These are phyloP conservation scores for Pelagia noctiluca DNA, from an alignment of 30 jellyfish, hydroid and myxozoan species.

Conservation along the genomic window DNA sequence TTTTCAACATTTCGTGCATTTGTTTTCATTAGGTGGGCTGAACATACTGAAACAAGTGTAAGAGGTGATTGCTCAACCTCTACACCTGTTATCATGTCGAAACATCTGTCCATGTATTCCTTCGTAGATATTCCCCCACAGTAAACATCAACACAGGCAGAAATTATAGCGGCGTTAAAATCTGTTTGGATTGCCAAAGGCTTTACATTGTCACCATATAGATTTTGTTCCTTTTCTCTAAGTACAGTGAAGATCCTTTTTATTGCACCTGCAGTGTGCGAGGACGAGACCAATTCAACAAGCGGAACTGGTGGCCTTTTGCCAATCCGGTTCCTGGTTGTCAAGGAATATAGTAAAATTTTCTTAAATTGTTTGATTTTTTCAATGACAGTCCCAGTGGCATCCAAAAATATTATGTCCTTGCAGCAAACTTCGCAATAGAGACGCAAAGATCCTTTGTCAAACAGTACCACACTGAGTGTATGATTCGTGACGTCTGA, in stretches of 20 bases:
- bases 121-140: not conserved
- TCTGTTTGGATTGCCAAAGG: conserved; percentile 25
- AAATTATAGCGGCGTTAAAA: not conserved
- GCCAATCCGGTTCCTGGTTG: conserved; percentile 18
- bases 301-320: conserved; percentile 30
- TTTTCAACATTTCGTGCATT: not conserved
- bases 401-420: not conserved
- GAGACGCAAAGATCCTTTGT: not conserved
- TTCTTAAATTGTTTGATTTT: conserved; percentile 6
- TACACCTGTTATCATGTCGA: not conserved
- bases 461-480: not conserved
- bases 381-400: conserved; percentile 4
- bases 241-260: not conserved
- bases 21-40: not conserved
- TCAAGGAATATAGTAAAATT: conserved; percentile 16
- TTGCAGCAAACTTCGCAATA: not conserved
- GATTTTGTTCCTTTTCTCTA: conserved; percentile 10
- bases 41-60: not conserved
- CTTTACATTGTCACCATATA: conserved; percentile 10
- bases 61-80: not conserved
- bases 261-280: conserved; percentile 31
- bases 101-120: not conserved
- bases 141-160: not conserved
- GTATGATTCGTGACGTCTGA: not conserved
- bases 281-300: not conserved